Evolutionary conservation across 2,797 vertebrate species (phyloP).

Genomic region (Toxotes lorentzi): DNA sequence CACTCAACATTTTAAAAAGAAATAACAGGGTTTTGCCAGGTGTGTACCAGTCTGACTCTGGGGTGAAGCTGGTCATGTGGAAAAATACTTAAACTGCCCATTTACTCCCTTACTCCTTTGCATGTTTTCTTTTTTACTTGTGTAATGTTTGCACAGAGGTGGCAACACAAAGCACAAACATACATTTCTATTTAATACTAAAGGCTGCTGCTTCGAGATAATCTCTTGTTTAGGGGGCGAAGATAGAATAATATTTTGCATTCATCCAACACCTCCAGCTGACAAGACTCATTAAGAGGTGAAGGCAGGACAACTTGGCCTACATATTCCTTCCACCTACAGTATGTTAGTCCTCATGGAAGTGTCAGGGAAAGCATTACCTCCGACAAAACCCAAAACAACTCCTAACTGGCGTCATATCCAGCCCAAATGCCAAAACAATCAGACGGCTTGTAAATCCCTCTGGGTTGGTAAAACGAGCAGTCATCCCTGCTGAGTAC

Average conservation of each 20-base stretch:
- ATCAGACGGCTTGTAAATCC: constrained; percentile 59
- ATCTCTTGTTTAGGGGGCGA: constrained; percentile 3
- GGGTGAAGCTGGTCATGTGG: constrained; percentile 44
- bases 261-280: constrained; percentile 37
- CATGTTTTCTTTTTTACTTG: constrained; percentile 13
- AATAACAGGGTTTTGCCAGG: constrained; percentile 44
- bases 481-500: constrained; percentile 38
- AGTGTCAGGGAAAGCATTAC: constrained; percentile 41
- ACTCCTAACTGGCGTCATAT: constrained; percentile 56
- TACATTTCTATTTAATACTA: constrained; percentile 14
- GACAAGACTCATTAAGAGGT: constrained; percentile 48
- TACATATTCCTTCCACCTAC: constrained; percentile 16
- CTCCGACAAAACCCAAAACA: constrained; percentile 43
- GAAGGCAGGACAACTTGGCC: constrained; percentile 26
- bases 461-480: constrained; percentile 52
- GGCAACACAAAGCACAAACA: constrained; percentile 29
- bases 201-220: constrained; percentile 13
- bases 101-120: constrained; percentile 1
- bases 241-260: constrained; percentile 46
- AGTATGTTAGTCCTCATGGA: constrained; percentile 18
- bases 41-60: constrained; percentile 33
- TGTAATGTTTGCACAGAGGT: constrained; percentile 24
- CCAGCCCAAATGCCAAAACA: constrained; percentile 67
- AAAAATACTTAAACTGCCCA: constrained; percentile 40
- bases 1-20: constrained; percentile 33